Evolutionary conservation across 64 coral and sea anemone genomes (phyloP), one percentile per base, ranked within the genome.

Genomic region (Hydrozoanthus tunicans): DNA sequence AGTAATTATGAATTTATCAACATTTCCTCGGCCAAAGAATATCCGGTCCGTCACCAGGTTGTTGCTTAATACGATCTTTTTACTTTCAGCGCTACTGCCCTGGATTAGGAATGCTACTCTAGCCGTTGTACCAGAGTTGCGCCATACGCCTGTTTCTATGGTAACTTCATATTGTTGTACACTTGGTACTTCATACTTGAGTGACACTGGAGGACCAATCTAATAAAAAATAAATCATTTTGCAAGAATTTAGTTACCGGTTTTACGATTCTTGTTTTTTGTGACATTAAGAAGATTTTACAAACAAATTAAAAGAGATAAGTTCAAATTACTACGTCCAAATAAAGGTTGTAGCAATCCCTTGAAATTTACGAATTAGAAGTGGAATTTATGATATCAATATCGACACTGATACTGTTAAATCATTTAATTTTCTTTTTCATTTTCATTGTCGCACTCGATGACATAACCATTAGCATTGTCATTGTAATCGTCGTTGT

Each of bases 201-300:
- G 69, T 88, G 84, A 74, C 10, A 88, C 56, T 59, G 84, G 67
- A 61, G 84, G 84, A 14, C 84, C 84, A 74, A 57, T 32, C 84
- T 88, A 43, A 26, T 13, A 54, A 14, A 51, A 32, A 13, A 27
- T 3, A 74, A 59, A 13, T 71, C 2, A 88, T 14, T 73, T 27
- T 17, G 5, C 14, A 17, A 64, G 57, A 25, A 8, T 20, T 7
- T 17, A 15, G 63, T 15, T 65, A 65, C 9, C 1, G 63, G 32
- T 43, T 43, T 43, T 43, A 20, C 2, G 32, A 43, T 43, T 43
- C 32, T 43, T 43, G 32, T 43, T 43, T 43, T 43, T 43, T 43
- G 32, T 43, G 32, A 43, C 32, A 43, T 43, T 43, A 43, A 43
- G 32, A 43, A 43, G 32, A 43, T 43, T 43, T 43, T 43, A 43